Evolutionary conservation across 1,140 invertebrate genomes (phyloP), one percentile per base, ranked within the genome.

Genomic region (Drosophila ananassae): DNA sequence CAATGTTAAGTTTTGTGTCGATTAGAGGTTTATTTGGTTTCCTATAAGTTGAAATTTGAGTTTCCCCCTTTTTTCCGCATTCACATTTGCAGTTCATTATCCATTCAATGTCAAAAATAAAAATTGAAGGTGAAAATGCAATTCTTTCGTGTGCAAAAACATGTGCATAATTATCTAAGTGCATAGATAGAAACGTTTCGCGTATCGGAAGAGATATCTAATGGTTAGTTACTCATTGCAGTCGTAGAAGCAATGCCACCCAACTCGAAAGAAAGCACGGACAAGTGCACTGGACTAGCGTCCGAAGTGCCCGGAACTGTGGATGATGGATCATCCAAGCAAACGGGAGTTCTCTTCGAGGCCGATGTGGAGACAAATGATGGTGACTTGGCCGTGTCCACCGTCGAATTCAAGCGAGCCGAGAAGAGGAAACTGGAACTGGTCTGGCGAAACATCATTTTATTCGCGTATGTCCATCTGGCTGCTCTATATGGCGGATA

Each of bases 401-500:
- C 76, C 2, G 79, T 93, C n/a, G 90, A 93, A 64, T 54, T 69
- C 1, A 91, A 91, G 24, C 71, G 72, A 47, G 87, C 90, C 2
- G 80, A 91, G 50, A 73, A 77, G 25, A 90, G 92, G 24, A 92
- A 93, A 68, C 78, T 93, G n/a, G 77, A 95, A 78, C 95, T 97
- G 44, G 98, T 99, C 0, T 99, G 98, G 98, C 94, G 96, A 66
- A 99, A 99, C 92, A 97, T 99, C 10, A 92, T 96, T 1, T 91
- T 98, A 0, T 98, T 99, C 90, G 84, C 92, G 2, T 95, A 95
- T 59, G 93, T 99, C n/a, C 98, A 99, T 92, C 13, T 96, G 7
- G 95, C 95, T 12, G 96, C 97, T 1, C 9, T 99, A 0, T 98
- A 98, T 91, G 98, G 97, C 30, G 74, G 95, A 1, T 98, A 96